Evolutionary conservation across 2,113 vertebrate species (phyloP).

Genomic region (Tyrannus savana): DNA sequence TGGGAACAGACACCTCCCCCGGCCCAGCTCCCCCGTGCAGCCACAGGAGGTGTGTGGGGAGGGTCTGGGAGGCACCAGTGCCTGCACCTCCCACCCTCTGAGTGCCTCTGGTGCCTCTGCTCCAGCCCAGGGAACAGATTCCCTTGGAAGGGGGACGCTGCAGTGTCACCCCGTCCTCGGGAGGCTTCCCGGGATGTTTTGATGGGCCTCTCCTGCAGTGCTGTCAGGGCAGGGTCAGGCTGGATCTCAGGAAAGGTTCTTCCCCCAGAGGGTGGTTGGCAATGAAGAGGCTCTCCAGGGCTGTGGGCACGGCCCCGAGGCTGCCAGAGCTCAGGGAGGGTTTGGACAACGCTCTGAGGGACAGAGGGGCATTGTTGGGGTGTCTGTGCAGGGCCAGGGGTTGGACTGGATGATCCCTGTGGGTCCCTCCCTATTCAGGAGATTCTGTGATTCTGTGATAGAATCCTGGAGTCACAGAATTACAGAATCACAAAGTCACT

Average conservation of each 20-base stretch:
- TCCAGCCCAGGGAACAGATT: background rate
- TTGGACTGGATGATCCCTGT: fast-evolving
- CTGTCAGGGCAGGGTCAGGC: fast-evolving
- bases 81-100: background rate
- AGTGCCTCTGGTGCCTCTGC: background rate
- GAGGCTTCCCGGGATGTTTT: background rate
- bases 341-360: fast-evolving
- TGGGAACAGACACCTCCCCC: background rate
- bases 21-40: background rate
- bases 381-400: fast-evolving
- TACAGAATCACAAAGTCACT: fast-evolving
- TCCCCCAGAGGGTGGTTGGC: background rate
- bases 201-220: fast-evolving
- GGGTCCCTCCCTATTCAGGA: background rate
- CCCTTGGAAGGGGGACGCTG: background rate
- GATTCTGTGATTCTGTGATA: background rate
- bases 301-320: background rate
- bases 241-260: background rate
- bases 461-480: background rate
- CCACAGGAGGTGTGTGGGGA: background rate
- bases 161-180: fast-evolving
- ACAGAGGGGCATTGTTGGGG: background rate
- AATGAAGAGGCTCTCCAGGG: background rate
- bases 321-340: background rate
- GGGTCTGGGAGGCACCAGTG: background rate